A percentile compares a stretch with the other conserved stretches of the same genome.
These are phyloP conservation scores for Corythornis madagascariensis DNA, from an alignment of 2,113 vertebrate species.

Conservation along the genomic window DNA sequence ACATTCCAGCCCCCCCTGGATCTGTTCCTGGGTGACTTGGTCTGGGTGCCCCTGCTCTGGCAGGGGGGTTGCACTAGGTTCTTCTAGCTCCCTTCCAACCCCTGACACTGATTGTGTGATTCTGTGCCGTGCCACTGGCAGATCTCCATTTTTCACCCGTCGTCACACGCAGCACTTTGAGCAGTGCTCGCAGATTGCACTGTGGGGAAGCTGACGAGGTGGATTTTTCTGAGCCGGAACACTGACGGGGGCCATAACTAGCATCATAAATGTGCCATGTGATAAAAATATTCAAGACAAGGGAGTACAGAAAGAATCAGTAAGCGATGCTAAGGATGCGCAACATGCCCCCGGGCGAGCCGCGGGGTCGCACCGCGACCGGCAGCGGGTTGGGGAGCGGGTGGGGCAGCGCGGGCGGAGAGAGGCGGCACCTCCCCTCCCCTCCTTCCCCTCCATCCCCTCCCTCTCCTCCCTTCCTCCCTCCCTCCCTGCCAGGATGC, in stretches of 20 bases:
- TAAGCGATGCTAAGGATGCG: background rate
- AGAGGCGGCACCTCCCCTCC: slow-evolving; percentile 39
- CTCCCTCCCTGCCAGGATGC: slow-evolving; percentile 68
- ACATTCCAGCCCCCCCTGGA: too few species aligned
- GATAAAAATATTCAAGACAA: background rate
- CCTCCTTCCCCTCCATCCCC: background rate
- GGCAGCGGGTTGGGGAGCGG: background rate
- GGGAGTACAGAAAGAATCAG: background rate
- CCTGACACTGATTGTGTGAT: too few species aligned
- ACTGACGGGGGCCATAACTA: background rate
- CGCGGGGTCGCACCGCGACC: background rate
- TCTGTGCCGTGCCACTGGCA: background rate
- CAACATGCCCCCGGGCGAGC: background rate
- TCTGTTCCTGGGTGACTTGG: too few species aligned
- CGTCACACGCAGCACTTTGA: background rate
- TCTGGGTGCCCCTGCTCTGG: too few species aligned
- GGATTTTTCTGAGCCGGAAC: background rate
- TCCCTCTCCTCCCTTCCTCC: too few species aligned
- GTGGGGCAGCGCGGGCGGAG: slow-evolving; percentile 39
- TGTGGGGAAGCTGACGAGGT: background rate
- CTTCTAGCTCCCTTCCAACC: too few species aligned
- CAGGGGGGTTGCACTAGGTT: too few species aligned
- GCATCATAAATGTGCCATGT: background rate
- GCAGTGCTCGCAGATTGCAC: background rate
- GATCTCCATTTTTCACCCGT: background rate